phyloP scores from a whole-genome alignment of 1,140 invertebrate species.

The Phenacoccus solenopsis region DNA sequence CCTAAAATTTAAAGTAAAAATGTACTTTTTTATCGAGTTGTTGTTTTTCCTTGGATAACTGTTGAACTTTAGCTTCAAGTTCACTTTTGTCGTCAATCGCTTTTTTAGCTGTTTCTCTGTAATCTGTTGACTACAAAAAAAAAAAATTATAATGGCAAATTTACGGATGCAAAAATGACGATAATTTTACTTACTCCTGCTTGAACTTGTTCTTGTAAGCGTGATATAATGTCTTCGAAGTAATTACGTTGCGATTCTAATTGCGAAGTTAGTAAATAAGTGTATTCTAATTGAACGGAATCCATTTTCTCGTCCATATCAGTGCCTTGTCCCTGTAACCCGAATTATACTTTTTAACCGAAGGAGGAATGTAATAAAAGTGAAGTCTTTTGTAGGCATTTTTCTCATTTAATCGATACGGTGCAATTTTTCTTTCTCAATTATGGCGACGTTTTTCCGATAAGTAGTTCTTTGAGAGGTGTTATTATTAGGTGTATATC shows the following conservation, averaged over 20 bases:
- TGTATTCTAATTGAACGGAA: slow-evolving; percentile 88
- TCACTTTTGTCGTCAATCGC: slow-evolving; percentile 33
- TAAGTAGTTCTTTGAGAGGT: too few relatives aligned
- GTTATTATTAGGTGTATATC: too few relatives aligned
- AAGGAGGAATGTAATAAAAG: too few relatives aligned
- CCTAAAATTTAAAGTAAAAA: too few relatives aligned
- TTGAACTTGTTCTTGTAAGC: not conserved
- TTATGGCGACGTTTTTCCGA: too few relatives aligned
- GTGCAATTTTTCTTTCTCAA: too few relatives aligned
- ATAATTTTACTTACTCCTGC: too few relatives aligned
- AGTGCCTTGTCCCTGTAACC: not conserved
- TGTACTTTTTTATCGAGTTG: slow-evolving; percentile 47
- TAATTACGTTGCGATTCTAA: slow-evolving; percentile 85
- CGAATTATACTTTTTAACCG: too few relatives aligned
- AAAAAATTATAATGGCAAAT: not conserved
- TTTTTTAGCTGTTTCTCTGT: slow-evolving; percentile 33
- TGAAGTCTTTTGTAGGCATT: too few relatives aligned
- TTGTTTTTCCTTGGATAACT: slow-evolving; percentile 48
- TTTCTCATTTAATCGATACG: too few relatives aligned
- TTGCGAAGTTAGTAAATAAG: slow-evolving; percentile 92
- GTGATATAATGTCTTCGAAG: slow-evolving; percentile 69
- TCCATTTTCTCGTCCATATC: slow-evolving; percentile 78
- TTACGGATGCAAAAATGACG: not conserved
- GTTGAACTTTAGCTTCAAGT: slow-evolving; percentile 33
- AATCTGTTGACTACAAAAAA: slow-evolving; percentile 31